Base-by-base conservation (phyloP, 1,140 invertebrate genomes). In the Lepidurus apus region DNA sequence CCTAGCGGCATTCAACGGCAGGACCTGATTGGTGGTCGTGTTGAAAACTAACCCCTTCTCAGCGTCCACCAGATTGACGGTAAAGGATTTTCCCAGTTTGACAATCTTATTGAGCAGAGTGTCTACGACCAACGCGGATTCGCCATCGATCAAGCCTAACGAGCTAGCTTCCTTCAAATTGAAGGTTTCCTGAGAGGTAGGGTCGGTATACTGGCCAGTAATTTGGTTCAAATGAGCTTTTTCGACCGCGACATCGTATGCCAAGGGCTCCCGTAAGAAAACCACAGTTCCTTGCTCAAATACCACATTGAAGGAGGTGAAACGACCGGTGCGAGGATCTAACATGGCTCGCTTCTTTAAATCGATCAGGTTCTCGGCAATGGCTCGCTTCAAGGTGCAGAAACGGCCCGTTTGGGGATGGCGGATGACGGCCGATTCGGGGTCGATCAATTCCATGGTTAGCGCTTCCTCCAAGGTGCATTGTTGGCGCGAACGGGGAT, bases 71-170 rank as follows among this genome's bases (percentile, higher is more conserved):
- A 96, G 86, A 26, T 93, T 95, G 84, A 91, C 91, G 73, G 92
- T 88, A 85, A 93, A 94, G 17, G 93, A 95, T 84, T 96, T 94
- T 34, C 91, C 90, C 77, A 97, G 87, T 82, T 93, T 94, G 9
- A 95, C 88, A 78, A 96, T 85, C 82, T 91, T 91, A 82, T 91
- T 91, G 83, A 93, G 93, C 81, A 91, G 89, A 80, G 90, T 89
- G 87, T 96, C 94, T 88, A 96, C 96, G 65, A 97, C 90, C 77
- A 96, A 85, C 43, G 93, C 94, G 9, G 94, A 93, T 84, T 95
- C 91, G 0, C 94, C 90, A 87, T 97, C 93, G 74, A 98, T 90
- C 44, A 93, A 89, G 77, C 95, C 94, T 24, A 91, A 87, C 79
- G 89, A 88, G 74, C 95, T 88, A 1, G 95, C 94, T 83, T 97